phyloP scores from a whole-genome alignment of 92 coral and sea anemone species.

The Meandrina meandrites region DNA sequence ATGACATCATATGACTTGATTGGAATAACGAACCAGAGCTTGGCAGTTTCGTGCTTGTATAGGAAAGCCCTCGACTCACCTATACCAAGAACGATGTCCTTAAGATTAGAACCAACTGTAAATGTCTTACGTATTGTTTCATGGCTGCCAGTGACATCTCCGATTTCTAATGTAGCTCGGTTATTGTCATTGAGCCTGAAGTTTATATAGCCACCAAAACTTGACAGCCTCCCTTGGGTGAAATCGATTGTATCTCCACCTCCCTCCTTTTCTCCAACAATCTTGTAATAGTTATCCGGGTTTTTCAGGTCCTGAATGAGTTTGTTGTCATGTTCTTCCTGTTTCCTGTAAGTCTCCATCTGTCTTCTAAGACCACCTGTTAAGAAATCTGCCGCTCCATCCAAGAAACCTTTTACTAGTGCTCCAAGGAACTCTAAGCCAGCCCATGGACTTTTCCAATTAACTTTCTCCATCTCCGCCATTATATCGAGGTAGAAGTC shows the following conservation, averaged over 20 bases:
- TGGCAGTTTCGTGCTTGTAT: slow-evolving; percentile 47
- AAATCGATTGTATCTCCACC: slow-evolving; percentile 47
- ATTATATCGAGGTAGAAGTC: slow-evolving; percentile 61
- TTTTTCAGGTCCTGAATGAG: slow-evolving; percentile 32
- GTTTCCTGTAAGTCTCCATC: slow-evolving; percentile 41
- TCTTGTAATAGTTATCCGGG: slow-evolving; percentile 34
- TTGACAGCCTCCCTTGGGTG: slow-evolving; percentile 48
- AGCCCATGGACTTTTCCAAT: slow-evolving; percentile 72
- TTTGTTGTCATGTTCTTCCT: slow-evolving; percentile 37
- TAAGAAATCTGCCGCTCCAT: slow-evolving; percentile 55
- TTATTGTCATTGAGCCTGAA: slow-evolving; percentile 36
- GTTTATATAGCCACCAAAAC: slow-evolving; percentile 46
- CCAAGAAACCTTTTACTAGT: slow-evolving; percentile 45
- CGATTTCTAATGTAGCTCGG: slow-evolving; percentile 29
- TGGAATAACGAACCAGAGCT: slow-evolving; percentile 57
- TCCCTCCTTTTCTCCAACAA: slow-evolving; percentile 41
- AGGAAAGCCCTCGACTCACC: slow-evolving; percentile 29
- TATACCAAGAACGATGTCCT: slow-evolving; percentile 11
- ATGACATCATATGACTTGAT: slow-evolving; percentile 37
- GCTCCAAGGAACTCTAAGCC: slow-evolving; percentile 62
- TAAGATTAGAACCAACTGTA: neutral
- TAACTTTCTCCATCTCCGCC: slow-evolving; percentile 62
- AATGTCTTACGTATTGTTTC: neutral
- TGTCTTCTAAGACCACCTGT: slow-evolving; percentile 63
- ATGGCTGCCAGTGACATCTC: slow-evolving; percentile 20